Percentiles rank a stretch among this genome's conserved stretches.
phyloP scores from a whole-genome alignment of 2,888 invertebrate species.

The Drosophila mimetica region DNA sequence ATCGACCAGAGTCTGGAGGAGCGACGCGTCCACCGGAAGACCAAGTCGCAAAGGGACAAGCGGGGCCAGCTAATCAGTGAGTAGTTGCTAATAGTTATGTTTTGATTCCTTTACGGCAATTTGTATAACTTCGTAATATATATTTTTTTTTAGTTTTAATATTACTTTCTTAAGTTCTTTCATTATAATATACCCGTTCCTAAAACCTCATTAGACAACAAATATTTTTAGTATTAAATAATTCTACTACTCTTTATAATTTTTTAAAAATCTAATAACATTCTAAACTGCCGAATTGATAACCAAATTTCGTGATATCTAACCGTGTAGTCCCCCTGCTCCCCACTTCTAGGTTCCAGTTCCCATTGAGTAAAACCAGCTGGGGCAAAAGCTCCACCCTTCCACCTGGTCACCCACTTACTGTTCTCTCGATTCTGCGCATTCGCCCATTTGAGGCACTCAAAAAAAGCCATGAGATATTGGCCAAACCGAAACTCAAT shows the following conservation, averaged over 20 bases:
- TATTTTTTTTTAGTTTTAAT: no score
- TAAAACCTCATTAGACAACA: no score
- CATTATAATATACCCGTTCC: no score
- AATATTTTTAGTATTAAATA: no score
- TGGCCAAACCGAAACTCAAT: no score
- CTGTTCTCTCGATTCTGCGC: slow-evolving; percentile 41
- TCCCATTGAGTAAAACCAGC: slow-evolving; percentile 32
- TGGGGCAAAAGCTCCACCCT: slow-evolving; percentile 31
- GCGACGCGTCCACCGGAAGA: slow-evolving; percentile 84
- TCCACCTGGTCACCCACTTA: slow-evolving; percentile 15
- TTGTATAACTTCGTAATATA: no score
- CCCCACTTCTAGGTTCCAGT: slow-evolving; percentile 5
- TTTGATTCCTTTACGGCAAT: no score
- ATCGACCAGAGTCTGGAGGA: slow-evolving; percentile 84
- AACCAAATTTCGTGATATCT: background rate
- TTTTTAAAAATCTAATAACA: no score
- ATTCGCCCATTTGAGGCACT: background rate
- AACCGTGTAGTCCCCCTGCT: background rate
- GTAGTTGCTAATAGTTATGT: slow-evolving; percentile 33
- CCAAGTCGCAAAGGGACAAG: slow-evolving; percentile 84
- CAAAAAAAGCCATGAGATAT: slow-evolving; percentile 1
- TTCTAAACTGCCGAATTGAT: background rate
- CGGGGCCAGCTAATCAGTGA: slow-evolving; percentile 83
- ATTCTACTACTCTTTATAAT: no score
- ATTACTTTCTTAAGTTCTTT: no score